Base-by-base conservation (phyloP, 2,797 vertebrate genomes). In the Chiroxiphia lanceolata region DNA sequence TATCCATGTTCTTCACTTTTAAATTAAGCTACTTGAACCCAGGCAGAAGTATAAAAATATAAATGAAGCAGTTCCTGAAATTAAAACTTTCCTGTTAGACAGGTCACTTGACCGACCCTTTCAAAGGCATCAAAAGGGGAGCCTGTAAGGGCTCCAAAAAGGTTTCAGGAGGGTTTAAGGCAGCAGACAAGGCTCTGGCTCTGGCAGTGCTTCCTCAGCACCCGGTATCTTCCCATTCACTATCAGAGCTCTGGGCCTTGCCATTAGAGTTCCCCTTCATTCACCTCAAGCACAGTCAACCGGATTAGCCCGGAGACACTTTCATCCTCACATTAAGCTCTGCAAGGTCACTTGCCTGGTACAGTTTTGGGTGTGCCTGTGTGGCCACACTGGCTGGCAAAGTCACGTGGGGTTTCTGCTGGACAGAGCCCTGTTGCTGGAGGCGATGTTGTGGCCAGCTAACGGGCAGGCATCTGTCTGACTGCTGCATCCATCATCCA, bases 61-160 rank as follows among this genome's bases (percentile, higher is more conserved):
- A 64, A 92, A 93, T 8, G 34, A 48, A 59, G 38, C 18, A 65
- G 51, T 38, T 89, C 34, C 54, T 87, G 67, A 92, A 90, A 95
- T 47, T 26, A 67, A 59, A 59, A 27, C 25, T 67, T 72, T 14
- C 13, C 20, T 64, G 51, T 53, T 57, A 47, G 25, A n/a, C 10
- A 69, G 50, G 38, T 68, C 31, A 67, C 68, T 63, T 83, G 50
- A 61, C 42, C 64, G 22, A 78, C 14, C 10, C 16, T 57, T 81
- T 38, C 27, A 60, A 87, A 57, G 44, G 27, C 38, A 72, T 59
- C 63, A 60, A 48, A 87, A 69, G 14, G 3, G 8, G 44, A 82
- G 42, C 5, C 38, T 75, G 5, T 13, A 65, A 42, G 26, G 50
- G 22, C 44, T 75, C 42, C 16, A 47, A 13, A 81, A 83, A 81